Percentiles rank a stretch among this genome's conserved stretches.
Evolutionary conservation across 1,140 invertebrate species (phyloP).

Genomic region (Eupristina koningsbergeri): DNA sequence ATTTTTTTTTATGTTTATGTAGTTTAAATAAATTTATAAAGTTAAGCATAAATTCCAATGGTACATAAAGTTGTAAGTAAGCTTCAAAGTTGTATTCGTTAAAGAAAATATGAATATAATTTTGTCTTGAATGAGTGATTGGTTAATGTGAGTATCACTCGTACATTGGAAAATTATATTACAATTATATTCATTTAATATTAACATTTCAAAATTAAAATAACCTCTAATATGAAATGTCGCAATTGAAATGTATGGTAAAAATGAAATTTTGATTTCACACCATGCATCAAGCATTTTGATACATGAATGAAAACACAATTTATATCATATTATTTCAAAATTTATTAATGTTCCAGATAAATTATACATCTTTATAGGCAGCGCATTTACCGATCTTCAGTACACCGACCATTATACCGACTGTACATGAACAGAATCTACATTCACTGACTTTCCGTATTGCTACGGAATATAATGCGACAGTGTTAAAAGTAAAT

Average conservation of each 20-base stretch:
- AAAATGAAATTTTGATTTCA: slow-evolving; percentile 5
- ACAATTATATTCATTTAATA: slow-evolving; percentile 46
- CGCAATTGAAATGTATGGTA: slow-evolving; percentile 16
- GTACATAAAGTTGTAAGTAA: slow-evolving; percentile 39
- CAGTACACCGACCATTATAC: not conserved
- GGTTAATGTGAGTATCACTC: not conserved
- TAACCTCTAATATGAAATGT: slow-evolving; percentile 38
- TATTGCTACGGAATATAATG: not conserved
- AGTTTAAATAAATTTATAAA: no score
- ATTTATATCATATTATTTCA: not conserved
- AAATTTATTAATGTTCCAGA: slow-evolving; percentile 4
- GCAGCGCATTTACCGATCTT: not conserved
- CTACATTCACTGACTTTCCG: not conserved
- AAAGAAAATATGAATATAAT: not conserved
- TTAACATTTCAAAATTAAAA: not conserved
- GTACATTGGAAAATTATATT: slow-evolving; percentile 21
- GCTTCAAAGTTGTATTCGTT: not conserved
- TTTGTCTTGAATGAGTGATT: slow-evolving; percentile 40
- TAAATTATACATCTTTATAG: slow-evolving; percentile 5
- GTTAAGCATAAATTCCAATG: no score
- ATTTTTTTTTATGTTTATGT: no score
- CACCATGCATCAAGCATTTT: not conserved
- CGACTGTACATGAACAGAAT: not conserved
- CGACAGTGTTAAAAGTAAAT: not conserved
- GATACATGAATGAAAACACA: not conserved